phyloP scores from a whole-genome alignment of 2,888 invertebrate genomes.

The Ochropleura leucogaster region DNA sequence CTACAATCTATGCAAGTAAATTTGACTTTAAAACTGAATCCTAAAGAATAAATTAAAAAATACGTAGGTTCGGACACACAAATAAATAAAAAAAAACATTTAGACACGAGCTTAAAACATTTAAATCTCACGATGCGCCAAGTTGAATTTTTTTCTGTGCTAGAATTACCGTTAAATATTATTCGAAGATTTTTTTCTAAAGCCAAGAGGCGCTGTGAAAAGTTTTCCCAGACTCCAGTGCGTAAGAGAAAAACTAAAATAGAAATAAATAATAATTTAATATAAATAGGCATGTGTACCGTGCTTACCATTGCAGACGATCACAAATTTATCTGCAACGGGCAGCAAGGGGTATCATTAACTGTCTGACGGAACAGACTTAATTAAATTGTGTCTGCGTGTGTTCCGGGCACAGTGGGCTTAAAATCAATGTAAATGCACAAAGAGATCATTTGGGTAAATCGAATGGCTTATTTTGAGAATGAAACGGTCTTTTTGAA shows the following conservation, averaged over 20 bases:
- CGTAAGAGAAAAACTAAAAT: neutral
- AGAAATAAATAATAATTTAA: too few species aligned
- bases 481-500: neutral
- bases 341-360: neutral
- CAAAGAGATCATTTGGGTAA: neutral
- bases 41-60: too few species aligned
- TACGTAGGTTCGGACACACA: too few species aligned
- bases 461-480: neutral
- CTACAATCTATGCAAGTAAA: too few species aligned
- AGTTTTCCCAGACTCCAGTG: neutral
- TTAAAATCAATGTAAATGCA: neutral
- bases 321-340: neutral
- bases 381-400: conserved; percentile 14
- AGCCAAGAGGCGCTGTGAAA: neutral
- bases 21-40: too few species aligned
- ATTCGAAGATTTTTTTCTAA: neutral
- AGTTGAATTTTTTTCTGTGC: too few species aligned
- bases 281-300: too few species aligned
- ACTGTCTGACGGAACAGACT: neutral
- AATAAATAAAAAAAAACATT: too few species aligned
- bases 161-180: too few species aligned
- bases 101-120: too few species aligned
- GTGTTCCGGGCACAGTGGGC: neutral
- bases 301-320: neutral
- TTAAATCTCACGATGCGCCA: too few species aligned